Evolutionary conservation across 1,140 invertebrate species (phyloP), one percentile per base, ranked within the genome.

Genomic region (Aporrectodea caliginosa): DNA sequence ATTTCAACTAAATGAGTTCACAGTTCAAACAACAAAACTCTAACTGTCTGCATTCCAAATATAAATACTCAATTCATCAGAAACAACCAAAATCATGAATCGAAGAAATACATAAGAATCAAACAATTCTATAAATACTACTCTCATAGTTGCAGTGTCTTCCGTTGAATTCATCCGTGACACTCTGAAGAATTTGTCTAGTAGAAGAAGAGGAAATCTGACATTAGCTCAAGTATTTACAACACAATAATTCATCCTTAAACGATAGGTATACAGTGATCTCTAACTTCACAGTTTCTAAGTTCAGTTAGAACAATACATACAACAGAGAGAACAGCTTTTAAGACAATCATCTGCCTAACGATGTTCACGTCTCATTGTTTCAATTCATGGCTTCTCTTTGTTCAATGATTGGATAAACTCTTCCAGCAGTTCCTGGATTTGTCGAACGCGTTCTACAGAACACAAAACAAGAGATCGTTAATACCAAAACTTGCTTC

Each of bases 391-490:
- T 0, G 69, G 75, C 75, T 88, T 88, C 75, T 88, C 87, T 75
- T 87, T 85, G 80, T 87, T 88, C 31, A 88, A 78, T 32, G 86
- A 85, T 83, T 87, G 85, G n/a, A 99, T 98, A 88, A 99, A 99
- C 90, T 99, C 97, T 90, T 99, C 98, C 82, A 99, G 86, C 88
- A 96, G 97, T 87, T 99, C 97, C 91, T 99, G 97, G 80, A 99
- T 97, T 85, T 95, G 94, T 82, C 96, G 90, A 0, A 99, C 97
- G 87, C 94, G 92, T 90, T 98, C 96, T 98, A 90, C 80, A 93
- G 92, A 82, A 80, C 81, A 84, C 30, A 43, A 76, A 22, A 70
- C 30, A 6, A 69, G 27, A 29, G n/a, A 34, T 16, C 35, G 2
- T 2, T n/a, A 16, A 75, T 16, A 35, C 32, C 35, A 43, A 75